Base-by-base conservation (phyloP, 2,888 invertebrate genomes). In the Aleiodes alternator region DNA sequence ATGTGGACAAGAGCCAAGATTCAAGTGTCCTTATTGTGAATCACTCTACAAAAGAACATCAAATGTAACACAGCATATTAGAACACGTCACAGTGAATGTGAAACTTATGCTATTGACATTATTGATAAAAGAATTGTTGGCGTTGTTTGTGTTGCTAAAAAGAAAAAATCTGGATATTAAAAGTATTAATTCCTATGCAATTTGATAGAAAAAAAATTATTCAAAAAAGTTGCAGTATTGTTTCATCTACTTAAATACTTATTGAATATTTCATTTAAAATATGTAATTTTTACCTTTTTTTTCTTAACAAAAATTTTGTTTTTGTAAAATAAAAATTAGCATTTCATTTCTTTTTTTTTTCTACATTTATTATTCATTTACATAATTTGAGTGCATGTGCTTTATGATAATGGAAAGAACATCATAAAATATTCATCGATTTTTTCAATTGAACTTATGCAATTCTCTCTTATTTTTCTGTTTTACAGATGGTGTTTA, bases 1-100 rank as follows among this genome's bases (percentile, higher is more conserved):
- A 29, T 84, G 83, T 55, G 79, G 75, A 31, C 82, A 83, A 53
- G 78, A 81, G 16, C 82, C 84, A 14, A 83, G 83, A 61, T 88
- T 89, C 77, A 85, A 85, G 68, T 90, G 90, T 76, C 85, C 87
- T 6, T 84, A 86, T 72, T 90, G 90, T 74, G 81, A 80, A 23
- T 82, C 82, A 73, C 81, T 76, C 38, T 82, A 83, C 69, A 85
- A 82, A 51, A 81, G 82, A 59, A 81, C 86, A 3, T 83, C 83
- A 53, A 83, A 83, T 77, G 84, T 86, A 31, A 83, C 85, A 50
- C 82, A 82, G 53, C 86, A 86, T 48, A 82, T 85, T 70, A 80
- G 85, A 16, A 51, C 31, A 23, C 80, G 81, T n/a, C 86, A 87
- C 80, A 43, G 38, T 12, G 72, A 76, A 56, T 61, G 55, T 12